A percentile compares a stretch with the other conserved stretches of the same genome.
These are phyloP conservation scores for Papilio aristodemus DNA, from an alignment of 1,140 invertebrate species.

Conservation along the genomic window DNA sequence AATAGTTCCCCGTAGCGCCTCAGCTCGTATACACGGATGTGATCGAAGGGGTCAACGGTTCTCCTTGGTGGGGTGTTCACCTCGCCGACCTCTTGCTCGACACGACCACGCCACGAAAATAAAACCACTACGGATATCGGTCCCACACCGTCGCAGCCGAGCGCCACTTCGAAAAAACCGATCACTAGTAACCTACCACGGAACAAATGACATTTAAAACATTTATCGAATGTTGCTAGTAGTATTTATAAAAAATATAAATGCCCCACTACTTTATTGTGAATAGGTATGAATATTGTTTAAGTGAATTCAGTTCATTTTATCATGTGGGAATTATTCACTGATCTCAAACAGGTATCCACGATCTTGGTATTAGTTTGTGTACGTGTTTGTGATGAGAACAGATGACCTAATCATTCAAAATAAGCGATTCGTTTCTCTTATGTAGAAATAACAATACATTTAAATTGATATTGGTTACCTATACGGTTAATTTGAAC, in stretches of 20 bases:
- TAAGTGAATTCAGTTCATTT: neutral
- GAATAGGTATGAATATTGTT: neutral
- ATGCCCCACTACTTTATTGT: too few relatives aligned
- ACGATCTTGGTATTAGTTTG: neutral
- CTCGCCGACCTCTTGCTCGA: slow-evolving; percentile 65
- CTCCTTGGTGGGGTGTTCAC: slow-evolving; percentile 76
- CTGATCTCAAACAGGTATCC: neutral
- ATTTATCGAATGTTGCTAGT: too few relatives aligned
- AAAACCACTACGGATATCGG: slow-evolving; percentile 44
- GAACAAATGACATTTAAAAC: slow-evolving; percentile 5
- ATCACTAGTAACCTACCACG: neutral
- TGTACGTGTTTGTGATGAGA: neutral
- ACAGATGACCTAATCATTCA: slow-evolving; percentile 5
- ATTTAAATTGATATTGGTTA: neutral
- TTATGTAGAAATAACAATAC: neutral
- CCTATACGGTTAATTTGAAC: too few relatives aligned
- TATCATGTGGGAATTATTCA: neutral
- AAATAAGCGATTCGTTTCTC: neutral
- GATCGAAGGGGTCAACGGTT: slow-evolving; percentile 69
- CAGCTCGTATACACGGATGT: slow-evolving; percentile 55
- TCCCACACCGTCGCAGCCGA: neutral
- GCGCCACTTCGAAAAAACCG: neutral
- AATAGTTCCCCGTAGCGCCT: slow-evolving; percentile 41
- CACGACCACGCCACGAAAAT: slow-evolving; percentile 50
- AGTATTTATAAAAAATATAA: too few relatives aligned